Evolutionary conservation across 2,888 invertebrate species (phyloP).

Genomic region (Eupelmus urozonus): DNA sequence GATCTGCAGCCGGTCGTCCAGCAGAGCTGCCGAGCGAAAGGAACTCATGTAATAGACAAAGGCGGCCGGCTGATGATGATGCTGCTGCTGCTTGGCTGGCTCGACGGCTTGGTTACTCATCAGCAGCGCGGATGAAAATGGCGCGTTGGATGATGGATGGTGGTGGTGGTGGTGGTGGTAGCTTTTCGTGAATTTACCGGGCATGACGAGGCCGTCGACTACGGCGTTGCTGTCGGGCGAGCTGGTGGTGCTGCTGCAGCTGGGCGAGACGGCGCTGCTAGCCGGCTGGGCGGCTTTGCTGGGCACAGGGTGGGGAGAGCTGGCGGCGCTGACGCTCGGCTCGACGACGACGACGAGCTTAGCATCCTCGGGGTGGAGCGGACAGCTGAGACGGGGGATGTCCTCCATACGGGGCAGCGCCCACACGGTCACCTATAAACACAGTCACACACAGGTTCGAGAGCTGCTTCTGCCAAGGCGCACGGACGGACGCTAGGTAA

Average conservation of each 20-base stretch:
- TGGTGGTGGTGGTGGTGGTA: conserved; percentile 4
- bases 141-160: conserved; percentile 12
- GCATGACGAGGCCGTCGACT: conserved; percentile 70
- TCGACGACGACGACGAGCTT: conserved; percentile 67
- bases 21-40: conserved; percentile 70
- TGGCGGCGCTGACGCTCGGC: conserved; percentile 63
- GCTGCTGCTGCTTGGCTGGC: neutral
- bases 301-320: neutral
- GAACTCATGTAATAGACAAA: conserved; percentile 58
- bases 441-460: conserved; percentile 16
- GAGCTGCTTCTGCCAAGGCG: neutral
- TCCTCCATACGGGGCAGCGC: conserved; percentile 86
- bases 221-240: conserved; percentile 59
- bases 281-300: conserved; percentile 18
- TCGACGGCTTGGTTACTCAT: too few species aligned
- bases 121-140: neutral
- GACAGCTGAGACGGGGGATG: conserved; percentile 82
- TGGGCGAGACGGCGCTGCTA: too few species aligned
- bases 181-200: conserved; percentile 64
- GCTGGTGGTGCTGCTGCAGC: conserved; percentile 65
- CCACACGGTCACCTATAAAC: conserved; percentile 78
- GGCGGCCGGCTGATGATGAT: conserved; percentile 8
- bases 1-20: conserved; percentile 86
- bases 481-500: conserved; percentile 6
- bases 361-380: conserved; percentile 71